phyloP scores from a whole-genome alignment of 2,888 invertebrate genomes.

The Rotaria magnacalcarata region DNA sequence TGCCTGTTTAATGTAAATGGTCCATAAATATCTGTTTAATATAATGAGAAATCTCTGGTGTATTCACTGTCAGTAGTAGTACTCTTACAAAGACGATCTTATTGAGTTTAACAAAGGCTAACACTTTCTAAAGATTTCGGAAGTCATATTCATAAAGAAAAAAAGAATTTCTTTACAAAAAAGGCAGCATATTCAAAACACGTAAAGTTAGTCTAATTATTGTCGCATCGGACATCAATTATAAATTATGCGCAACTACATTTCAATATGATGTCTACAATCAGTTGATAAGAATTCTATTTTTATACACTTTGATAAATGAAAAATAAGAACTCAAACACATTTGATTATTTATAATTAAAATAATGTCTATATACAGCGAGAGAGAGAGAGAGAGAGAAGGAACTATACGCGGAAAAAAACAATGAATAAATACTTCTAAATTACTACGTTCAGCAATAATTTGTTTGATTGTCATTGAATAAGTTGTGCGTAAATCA shows the following conservation, averaged over 20 bases:
- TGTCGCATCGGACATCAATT: background rate
- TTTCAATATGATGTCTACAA: background rate
- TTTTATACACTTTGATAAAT: background rate
- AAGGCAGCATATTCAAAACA: background rate
- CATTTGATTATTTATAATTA: background rate
- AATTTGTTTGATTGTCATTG: background rate
- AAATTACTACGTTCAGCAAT: background rate
- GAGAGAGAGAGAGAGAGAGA: background rate
- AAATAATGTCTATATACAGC: background rate
- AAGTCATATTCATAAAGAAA: background rate
- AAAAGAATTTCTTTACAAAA: background rate
- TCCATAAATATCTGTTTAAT: background rate
- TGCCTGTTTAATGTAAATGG: background rate
- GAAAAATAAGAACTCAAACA: background rate
- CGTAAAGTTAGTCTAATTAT: constrained; percentile 11
- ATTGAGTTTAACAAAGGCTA: background rate
- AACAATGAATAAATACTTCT: background rate
- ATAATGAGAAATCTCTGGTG: background rate
- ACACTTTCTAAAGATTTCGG: background rate
- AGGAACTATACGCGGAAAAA: background rate
- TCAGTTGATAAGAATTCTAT: background rate
- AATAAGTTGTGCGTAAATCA: constrained; percentile 17
- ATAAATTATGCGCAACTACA: background rate
- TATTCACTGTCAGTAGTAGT: background rate
- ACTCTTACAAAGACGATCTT: background rate